Evolutionary conservation across 2,888 invertebrate genomes (phyloP).

Genomic region (Eupithecia dodoneata): DNA sequence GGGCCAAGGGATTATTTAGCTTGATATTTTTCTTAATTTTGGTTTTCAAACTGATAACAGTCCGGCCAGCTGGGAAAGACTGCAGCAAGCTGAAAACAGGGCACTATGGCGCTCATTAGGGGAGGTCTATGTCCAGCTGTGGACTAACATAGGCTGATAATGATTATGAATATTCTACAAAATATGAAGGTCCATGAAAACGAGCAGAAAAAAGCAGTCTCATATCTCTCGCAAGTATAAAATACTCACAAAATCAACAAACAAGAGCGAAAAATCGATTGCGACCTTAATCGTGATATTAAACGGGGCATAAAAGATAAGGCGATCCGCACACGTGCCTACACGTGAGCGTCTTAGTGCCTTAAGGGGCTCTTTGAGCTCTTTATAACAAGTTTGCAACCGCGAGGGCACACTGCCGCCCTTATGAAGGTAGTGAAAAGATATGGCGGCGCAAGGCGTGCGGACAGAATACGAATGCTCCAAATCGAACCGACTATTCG

Average conservation of each 20-base stretch:
- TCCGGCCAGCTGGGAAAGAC: too few relatives aligned
- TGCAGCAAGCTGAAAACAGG: too few relatives aligned
- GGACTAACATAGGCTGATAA: too few relatives aligned
- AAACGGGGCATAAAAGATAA: constrained; percentile 63
- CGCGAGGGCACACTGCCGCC: constrained; percentile 59
- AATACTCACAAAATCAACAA: constrained; percentile 55
- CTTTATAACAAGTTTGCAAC: constrained; percentile 74
- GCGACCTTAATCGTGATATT: constrained; percentile 63
- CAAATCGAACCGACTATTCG: constrained; percentile 52
- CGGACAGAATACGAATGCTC: constrained; percentile 73
- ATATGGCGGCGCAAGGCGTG: constrained; percentile 67
- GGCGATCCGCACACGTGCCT: constrained; percentile 61
- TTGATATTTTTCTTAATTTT: too few relatives aligned
- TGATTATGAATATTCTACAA: background rate
- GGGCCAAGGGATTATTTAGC: background rate
- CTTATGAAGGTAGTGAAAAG: constrained; percentile 76
- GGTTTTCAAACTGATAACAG: background rate
- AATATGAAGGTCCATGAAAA: background rate
- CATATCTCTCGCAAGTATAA: constrained; percentile 50
- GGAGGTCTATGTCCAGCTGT: too few relatives aligned
- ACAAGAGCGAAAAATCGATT: constrained; percentile 58
- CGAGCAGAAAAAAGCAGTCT: constrained; percentile 43
- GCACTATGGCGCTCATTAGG: too few relatives aligned
- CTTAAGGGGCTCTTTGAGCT: constrained; percentile 66
- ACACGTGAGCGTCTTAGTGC: constrained; percentile 55